Evolutionary conservation across 1,140 invertebrate species (phyloP).

Genomic region (Drosophila jambulina): DNA sequence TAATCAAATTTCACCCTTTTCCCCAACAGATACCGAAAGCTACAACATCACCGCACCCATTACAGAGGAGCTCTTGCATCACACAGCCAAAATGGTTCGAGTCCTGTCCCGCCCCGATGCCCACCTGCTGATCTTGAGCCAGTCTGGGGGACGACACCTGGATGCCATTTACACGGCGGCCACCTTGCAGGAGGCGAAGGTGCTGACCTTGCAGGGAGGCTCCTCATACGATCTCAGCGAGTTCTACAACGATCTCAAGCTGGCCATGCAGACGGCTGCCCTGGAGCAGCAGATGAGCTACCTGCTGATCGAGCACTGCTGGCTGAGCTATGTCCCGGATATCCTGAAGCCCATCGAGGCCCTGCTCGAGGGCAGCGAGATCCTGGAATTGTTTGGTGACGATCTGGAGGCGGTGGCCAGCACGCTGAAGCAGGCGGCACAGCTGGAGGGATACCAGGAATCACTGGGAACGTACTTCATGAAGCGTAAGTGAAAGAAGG

Average conservation of each 20-base stretch:
- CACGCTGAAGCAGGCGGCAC: constrained; percentile 69
- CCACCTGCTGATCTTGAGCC: constrained; percentile 90
- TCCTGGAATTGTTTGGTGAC: constrained; percentile 81
- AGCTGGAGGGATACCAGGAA: constrained; percentile 84
- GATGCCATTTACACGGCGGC: constrained; percentile 91
- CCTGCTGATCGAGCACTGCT: constrained; percentile 92
- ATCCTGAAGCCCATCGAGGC: constrained; percentile 88
- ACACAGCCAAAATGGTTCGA: constrained; percentile 88
- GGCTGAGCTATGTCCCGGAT: constrained; percentile 87
- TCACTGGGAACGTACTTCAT: constrained; percentile 83
- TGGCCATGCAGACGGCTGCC: constrained; percentile 91
- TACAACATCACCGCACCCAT: constrained; percentile 86
- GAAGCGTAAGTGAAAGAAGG: constrained; percentile 51
- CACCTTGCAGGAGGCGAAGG: constrained; percentile 89
- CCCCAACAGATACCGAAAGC: constrained; percentile 66
- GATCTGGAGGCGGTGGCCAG: constrained; percentile 83
- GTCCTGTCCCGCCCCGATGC: constrained; percentile 88
- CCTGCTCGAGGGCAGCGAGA: constrained; percentile 85
- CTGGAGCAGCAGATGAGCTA: constrained; percentile 92
- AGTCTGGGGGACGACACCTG: constrained; percentile 91
- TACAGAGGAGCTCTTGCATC: constrained; percentile 88
- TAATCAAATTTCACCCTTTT: background rate
- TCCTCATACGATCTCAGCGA: constrained; percentile 68
- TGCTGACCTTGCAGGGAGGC: constrained; percentile 86
- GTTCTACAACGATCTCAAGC: constrained; percentile 86